phyloP scores from a whole-genome alignment of 2,113 vertebrate genomes.

The Diadophis punctatus region DNA sequence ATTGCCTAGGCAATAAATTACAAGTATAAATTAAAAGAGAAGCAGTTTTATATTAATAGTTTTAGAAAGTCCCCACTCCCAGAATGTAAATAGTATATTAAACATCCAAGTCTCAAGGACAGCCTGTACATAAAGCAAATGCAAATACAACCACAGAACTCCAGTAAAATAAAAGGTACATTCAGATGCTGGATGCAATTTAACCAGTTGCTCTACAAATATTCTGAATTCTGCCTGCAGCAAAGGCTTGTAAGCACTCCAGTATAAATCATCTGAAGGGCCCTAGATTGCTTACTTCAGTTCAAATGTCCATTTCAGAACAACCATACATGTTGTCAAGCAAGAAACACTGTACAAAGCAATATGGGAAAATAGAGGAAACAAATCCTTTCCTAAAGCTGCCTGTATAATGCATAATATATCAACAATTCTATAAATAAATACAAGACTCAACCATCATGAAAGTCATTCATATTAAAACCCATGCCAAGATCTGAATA shows the following conservation, averaged over 20 bases:
- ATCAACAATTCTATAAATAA: neutral
- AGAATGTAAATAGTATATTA: slow-evolving; percentile 3
- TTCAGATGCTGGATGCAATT: neutral
- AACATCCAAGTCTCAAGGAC: neutral
- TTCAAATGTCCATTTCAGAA: neutral
- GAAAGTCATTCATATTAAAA: neutral
- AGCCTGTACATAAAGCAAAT: neutral
- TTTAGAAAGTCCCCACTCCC: neutral
- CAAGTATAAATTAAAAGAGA: neutral
- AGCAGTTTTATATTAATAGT: neutral
- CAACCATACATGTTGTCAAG: neutral
- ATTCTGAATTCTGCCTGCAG: neutral
- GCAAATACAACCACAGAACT: neutral
- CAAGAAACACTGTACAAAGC: neutral
- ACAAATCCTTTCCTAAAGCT: neutral
- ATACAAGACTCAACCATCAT: neutral
- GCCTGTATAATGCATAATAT: neutral
- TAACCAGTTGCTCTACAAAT: neutral
- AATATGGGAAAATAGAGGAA: neutral
- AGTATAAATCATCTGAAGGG: neutral
- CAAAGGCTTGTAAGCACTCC: neutral
- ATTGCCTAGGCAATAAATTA: slow-evolving; percentile 75
- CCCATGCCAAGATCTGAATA: neutral
- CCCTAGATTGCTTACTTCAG: neutral
- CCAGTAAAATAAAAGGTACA: neutral